Conservation (phyloP, 2,797 vertebrate genomes). For the Pteropus rufus region DNA sequence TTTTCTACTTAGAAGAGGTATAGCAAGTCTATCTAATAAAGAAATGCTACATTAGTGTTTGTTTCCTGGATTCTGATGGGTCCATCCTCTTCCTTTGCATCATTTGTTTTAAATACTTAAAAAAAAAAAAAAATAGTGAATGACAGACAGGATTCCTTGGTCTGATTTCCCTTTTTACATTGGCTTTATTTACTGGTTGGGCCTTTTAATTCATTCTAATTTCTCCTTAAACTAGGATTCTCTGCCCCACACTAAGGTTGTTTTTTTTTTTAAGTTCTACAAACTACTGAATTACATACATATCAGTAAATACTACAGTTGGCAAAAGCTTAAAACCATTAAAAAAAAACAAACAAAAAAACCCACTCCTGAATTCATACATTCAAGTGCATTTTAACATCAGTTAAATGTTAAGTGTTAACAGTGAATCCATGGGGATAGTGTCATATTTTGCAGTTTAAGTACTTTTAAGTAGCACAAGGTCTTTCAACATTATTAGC, state of each 20-base stretch:
- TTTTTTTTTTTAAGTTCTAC: not conserved
- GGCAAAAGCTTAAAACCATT: slow-evolving; percentile 22
- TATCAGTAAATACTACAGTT: slow-evolving; percentile 29
- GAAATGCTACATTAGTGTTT: not conserved
- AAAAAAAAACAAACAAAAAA: not conserved
- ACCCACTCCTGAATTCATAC: not conserved
- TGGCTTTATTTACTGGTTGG: not conserved
- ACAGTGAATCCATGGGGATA: slow-evolving; percentile 64
- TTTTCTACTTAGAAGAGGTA: not conserved
- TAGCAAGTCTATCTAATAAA: slow-evolving; percentile 13
- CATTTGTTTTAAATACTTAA: not conserved
- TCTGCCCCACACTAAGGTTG: not conserved
- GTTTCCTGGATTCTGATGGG: not conserved
- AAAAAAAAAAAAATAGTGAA: too few species aligned
- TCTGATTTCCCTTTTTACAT: not conserved
- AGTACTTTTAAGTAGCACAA: slow-evolving; percentile 80
- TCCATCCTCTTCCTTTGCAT: not conserved
- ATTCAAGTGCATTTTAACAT: slow-evolving; percentile 60
- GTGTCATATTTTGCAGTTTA: slow-evolving; percentile 71
- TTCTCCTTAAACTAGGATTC: not conserved
- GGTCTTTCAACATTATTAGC: slow-evolving; percentile 86
- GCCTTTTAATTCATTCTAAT: not conserved
- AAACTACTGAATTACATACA: not conserved
- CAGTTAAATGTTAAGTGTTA: slow-evolving; percentile 71
- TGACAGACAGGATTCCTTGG: not conserved